Evolutionary conservation across 2,797 vertebrate genomes (phyloP).

Genomic region (Girardinus metallicus): DNA sequence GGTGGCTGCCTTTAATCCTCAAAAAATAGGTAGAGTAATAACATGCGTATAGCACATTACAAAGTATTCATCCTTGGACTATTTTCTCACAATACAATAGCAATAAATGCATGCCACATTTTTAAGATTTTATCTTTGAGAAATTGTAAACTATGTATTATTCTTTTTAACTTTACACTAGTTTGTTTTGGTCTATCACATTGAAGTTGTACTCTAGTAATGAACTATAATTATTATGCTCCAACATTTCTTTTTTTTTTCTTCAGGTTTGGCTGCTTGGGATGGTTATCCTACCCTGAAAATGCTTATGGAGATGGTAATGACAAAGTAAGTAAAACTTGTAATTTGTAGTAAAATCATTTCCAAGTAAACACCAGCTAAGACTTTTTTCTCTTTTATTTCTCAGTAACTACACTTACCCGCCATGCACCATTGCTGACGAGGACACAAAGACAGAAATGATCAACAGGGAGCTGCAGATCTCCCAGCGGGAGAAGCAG

Average conservation of each 20-base stretch:
- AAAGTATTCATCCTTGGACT: background rate
- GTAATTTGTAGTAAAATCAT: background rate
- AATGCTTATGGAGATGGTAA: slow-evolving; percentile 99
- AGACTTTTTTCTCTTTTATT: background rate
- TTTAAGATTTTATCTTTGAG: background rate
- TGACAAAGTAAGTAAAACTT: slow-evolving; percentile 90
- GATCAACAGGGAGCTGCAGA: slow-evolving; percentile 94
- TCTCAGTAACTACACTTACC: slow-evolving; percentile 93
- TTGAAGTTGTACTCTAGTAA: background rate
- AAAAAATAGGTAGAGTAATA: slow-evolving; percentile 89
- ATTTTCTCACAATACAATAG: background rate
- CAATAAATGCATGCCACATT: background rate
- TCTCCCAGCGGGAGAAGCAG: slow-evolving; percentile 96
- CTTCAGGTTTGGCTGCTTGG: slow-evolving; percentile 93
- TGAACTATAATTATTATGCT: background rate
- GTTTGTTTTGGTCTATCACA: background rate
- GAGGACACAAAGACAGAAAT: slow-evolving; percentile 96
- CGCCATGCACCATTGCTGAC: slow-evolving; percentile 93
- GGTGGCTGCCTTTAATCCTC: slow-evolving; percentile 96
- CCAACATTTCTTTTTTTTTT: slow-evolving; percentile 7
- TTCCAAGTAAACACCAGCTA: background rate
- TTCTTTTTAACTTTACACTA: background rate
- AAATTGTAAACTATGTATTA: background rate
- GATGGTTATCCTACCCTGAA: slow-evolving; percentile 96
- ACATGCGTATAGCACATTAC: background rate